Evolutionary conservation across 1,140 invertebrate genomes (phyloP).

Genomic region (Zelostemma sp.): DNA sequence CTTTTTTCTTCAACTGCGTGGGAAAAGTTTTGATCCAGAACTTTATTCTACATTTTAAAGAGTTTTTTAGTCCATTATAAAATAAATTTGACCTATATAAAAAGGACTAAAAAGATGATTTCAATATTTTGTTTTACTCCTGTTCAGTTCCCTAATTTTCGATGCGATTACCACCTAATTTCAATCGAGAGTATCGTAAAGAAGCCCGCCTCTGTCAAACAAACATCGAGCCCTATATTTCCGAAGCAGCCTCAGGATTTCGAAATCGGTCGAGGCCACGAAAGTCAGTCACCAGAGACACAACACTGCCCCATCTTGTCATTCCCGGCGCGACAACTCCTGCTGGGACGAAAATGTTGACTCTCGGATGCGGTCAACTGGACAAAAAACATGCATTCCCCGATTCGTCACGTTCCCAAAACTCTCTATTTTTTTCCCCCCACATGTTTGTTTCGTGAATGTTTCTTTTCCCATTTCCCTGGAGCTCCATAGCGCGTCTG

Average conservation of each 20-base stretch:
- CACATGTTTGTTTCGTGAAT: conserved; percentile 2
- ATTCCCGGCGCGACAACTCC: conserved; percentile 46
- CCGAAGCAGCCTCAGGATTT: conserved; percentile 10
- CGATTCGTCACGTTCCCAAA: conserved; percentile 61
- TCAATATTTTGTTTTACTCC: too few species aligned
- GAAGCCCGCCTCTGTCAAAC: not conserved
- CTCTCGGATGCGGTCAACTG: conserved; percentile 58
- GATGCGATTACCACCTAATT: too few species aligned
- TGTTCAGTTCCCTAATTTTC: too few species aligned
- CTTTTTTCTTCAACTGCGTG: too few species aligned
- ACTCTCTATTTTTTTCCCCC: conserved; percentile 16
- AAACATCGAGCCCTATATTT: not conserved
- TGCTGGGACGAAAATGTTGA: conserved; percentile 60
- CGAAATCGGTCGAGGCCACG: conserved; percentile 39
- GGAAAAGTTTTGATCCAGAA: too few species aligned
- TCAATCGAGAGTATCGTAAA: not conserved
- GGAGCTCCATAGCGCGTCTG: not conserved
- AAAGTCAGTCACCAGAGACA: conserved; percentile 34
- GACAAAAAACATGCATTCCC: conserved; percentile 61
- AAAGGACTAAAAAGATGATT: too few species aligned
- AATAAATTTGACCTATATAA: too few species aligned
- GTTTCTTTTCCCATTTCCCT: conserved; percentile 17
- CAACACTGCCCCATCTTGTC: conserved; percentile 28
- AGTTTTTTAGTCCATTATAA: too few species aligned
- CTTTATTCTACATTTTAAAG: too few species aligned